Evolutionary conservation across 2,113 vertebrate genomes (phyloP), one percentile per base, ranked within the genome.

Genomic region (Cariama cristata): DNA sequence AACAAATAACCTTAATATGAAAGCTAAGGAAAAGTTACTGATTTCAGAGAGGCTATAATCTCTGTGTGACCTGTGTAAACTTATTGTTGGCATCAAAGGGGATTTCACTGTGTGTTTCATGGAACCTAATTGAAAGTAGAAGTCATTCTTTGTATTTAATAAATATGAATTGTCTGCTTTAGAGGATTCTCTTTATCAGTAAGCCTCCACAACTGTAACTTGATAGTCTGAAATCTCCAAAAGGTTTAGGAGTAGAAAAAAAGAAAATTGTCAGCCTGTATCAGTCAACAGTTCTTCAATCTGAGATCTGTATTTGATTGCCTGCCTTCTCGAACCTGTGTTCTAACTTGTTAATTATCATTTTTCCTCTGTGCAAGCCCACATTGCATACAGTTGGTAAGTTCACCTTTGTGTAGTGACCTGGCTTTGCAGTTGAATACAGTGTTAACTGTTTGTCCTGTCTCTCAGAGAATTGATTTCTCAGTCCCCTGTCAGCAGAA

Each of bases 401-500:
- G 62, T 79, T 88, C 72, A 94, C 44, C 79, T 93, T 88, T 77
- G 81, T 93, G 67, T 74, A n/a, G 67, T 97, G 90, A 93, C 90
- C 79, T 94, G 92, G 75, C 95, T 92, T 88, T 80, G 86, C 74
- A 76, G 85, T 50, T 92, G 88, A 90, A 69, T 86, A 81, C 30
- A 33, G 13, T 88, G 71, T 97, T 97, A 95, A 69, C 88, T 68
- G 77, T 90, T 94, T 5, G 2, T 79, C 24, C 87, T 44, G 52
- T 89, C 81, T 95, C n/a, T 88, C 53, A 49, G 67, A 71, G 67
- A 86, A 97, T 90, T 96, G 88, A 95, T 97, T 97, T 94, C 67
- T 86, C 89, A 90, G 0, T 90, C 59, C 17, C 28, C 45, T 95
- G 79, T 86, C 82, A 83, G 74, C 79, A 95, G 75, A 94, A 94